phyloP scores from a whole-genome alignment of 2,797 vertebrate species.

The Sebastiscus albofasciatus region DNA sequence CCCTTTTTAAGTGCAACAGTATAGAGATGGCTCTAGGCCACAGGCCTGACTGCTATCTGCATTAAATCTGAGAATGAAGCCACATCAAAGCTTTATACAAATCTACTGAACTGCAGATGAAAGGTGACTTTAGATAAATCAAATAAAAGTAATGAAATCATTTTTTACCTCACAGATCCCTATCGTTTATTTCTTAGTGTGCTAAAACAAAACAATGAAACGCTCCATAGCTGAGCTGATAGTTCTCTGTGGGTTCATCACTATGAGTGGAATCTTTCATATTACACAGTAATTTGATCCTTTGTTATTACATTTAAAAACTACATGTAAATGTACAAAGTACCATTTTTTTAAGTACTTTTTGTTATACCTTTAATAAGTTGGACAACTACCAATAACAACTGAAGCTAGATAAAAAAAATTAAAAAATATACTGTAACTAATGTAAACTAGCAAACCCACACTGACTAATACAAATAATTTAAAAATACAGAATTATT shows the following conservation, averaged over 20 bases:
- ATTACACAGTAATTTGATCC: too few relatives aligned
- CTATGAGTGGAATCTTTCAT: too few relatives aligned
- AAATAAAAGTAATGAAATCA: not conserved
- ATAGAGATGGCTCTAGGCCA: conserved; percentile 17
- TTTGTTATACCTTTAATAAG: not conserved
- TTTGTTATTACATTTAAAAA: not conserved
- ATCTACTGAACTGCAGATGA: not conserved
- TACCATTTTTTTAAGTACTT: not conserved
- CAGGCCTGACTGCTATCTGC: not conserved
- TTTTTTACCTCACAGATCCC: not conserved
- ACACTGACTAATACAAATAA: not conserved
- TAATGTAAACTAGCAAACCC: not conserved
- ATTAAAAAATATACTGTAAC: not conserved
- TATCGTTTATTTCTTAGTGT: not conserved
- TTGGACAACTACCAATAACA: not conserved
- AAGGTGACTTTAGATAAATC: not conserved
- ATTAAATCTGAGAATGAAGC: not conserved
- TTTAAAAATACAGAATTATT: not conserved
- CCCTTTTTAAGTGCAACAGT: conserved; percentile 29
- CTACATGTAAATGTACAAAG: not conserved
- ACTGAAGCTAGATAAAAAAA: not conserved
- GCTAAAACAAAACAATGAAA: not conserved
- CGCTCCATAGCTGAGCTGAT: not conserved
- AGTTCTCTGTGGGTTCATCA: not conserved
- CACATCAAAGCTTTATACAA: not conserved